phyloP scores from a whole-genome alignment of 2,113 vertebrate genomes.

The Nansenia antarctica region DNA sequence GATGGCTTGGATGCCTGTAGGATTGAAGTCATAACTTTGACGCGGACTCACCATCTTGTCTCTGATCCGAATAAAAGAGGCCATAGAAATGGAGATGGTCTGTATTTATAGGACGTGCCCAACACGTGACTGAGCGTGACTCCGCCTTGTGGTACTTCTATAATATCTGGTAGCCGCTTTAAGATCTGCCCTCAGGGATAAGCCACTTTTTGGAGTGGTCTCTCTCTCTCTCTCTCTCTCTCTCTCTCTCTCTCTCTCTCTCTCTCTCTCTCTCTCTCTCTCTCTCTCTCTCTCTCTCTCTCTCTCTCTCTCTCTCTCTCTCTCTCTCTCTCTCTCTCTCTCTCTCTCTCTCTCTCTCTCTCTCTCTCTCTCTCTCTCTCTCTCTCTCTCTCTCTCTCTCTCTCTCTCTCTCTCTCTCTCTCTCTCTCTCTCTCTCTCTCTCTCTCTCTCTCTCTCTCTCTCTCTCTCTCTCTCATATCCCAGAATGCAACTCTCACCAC shows the following conservation, averaged over 20 bases:
- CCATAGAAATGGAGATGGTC: rapidly evolving
- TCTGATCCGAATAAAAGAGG: slow-evolving; percentile 36
- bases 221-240: background rate
- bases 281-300: too few species aligned
- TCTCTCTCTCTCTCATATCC: background rate
- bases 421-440: background rate
- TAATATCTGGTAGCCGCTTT: slow-evolving; percentile 15
- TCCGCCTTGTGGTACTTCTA: rapidly evolving
- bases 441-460: background rate
- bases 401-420: background rate
- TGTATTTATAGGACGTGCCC: background rate
- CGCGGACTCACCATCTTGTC: slow-evolving; percentile 79
- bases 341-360: slow-evolving; percentile 19
- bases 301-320: slow-evolving; percentile 5
- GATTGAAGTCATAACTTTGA: too few species aligned
- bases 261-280: too few species aligned
- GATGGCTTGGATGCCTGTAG: too few species aligned
- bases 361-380: slow-evolving; percentile 11
- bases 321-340: background rate
- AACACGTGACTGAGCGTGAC: slow-evolving; percentile 47
- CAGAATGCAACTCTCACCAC: too few species aligned
- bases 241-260: too few species aligned
- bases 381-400: slow-evolving; percentile 70
- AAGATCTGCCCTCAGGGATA: too few species aligned
- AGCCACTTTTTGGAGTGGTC: background rate